Conservation (phyloP, 2,113 vertebrate species). For the Paralichthys olivaceus region DNA sequence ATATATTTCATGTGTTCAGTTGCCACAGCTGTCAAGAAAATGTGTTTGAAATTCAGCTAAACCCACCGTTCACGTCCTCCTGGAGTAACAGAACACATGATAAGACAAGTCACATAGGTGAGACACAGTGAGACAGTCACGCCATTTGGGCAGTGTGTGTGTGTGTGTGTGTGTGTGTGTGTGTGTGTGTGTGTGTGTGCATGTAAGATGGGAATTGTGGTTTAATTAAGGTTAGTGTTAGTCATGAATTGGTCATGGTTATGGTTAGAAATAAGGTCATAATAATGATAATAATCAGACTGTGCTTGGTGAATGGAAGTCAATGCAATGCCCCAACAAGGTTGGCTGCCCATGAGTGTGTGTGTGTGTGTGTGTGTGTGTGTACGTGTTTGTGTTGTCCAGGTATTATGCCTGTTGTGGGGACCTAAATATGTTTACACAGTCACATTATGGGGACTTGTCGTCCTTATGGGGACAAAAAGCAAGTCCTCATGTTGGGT, state of each 20-base stretch:
- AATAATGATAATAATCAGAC: too few species aligned
- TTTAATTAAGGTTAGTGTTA: too few species aligned
- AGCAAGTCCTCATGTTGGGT: not conserved
- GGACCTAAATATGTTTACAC: too few species aligned
- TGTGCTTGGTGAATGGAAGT: not conserved
- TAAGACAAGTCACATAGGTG: constrained; percentile 17
- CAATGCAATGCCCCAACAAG: not conserved
- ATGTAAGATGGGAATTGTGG: too few species aligned
- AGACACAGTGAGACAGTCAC: constrained; percentile 14
- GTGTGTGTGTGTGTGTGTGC: not conserved
- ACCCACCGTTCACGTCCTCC: constrained; percentile 43
- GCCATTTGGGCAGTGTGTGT: constrained; percentile 24
- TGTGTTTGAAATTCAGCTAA: constrained; percentile 22
- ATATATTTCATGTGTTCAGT: not conserved
- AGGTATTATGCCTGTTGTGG: too few species aligned
- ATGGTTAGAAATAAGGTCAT: not conserved
- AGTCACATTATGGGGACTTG: too few species aligned
- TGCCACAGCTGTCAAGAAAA: constrained; percentile 12
- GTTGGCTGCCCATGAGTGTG: not conserved
- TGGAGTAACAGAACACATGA: constrained; percentile 36
- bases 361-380: not conserved
- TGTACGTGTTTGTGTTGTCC: too few species aligned
- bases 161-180: not conserved
- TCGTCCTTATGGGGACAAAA: not conserved
- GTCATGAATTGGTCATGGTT: not conserved